Evolutionary conservation across 2,888 invertebrate species (phyloP).

Genomic region (Dimorphilus gyrociliatus): DNA sequence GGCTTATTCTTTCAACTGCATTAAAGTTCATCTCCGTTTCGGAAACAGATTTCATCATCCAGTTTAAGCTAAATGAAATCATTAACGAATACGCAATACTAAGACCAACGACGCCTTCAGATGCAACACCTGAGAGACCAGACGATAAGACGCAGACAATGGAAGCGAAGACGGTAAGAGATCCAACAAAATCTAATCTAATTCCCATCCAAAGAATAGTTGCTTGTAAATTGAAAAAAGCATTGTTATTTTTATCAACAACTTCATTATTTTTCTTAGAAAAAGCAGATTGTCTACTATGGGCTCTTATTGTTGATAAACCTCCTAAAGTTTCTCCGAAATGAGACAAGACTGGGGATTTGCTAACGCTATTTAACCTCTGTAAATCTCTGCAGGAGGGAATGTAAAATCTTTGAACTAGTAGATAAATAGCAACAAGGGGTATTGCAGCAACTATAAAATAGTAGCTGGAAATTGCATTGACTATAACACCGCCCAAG

Average conservation of each 20-base stretch:
- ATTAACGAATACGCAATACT: slow-evolving; percentile 64
- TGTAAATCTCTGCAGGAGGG: slow-evolving; percentile 51
- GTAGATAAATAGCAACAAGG: slow-evolving; percentile 8
- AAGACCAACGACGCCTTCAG: slow-evolving; percentile 55
- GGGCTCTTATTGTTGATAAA: slow-evolving; percentile 41
- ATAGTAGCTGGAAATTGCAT: slow-evolving; percentile 8
- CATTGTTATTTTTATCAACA: slow-evolving; percentile 55
- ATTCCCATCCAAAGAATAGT: slow-evolving; percentile 66
- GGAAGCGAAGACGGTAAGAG: slow-evolving; percentile 56
- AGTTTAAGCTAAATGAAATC: slow-evolving; percentile 50
- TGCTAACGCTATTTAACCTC: slow-evolving; percentile 55
- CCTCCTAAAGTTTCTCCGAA: slow-evolving; percentile 59
- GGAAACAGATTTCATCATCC: slow-evolving; percentile 63
- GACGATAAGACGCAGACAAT: slow-evolving; percentile 48
- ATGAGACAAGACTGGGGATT: slow-evolving; percentile 57
- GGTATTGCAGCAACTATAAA: slow-evolving; percentile 10
- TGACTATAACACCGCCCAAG: slow-evolving; percentile 10
- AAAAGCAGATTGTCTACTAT: slow-evolving; percentile 45
- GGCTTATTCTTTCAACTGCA: slow-evolving; percentile 58
- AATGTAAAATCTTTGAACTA: slow-evolving; percentile 8
- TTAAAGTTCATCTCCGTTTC: slow-evolving; percentile 67
- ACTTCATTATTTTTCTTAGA: slow-evolving; percentile 48
- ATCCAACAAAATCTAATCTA: slow-evolving; percentile 60
- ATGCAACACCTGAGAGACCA: slow-evolving; percentile 42
- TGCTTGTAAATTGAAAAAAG: slow-evolving; percentile 57